Conservation (phyloP, 2,113 vertebrate genomes). For the Cavia aperea region DNA sequence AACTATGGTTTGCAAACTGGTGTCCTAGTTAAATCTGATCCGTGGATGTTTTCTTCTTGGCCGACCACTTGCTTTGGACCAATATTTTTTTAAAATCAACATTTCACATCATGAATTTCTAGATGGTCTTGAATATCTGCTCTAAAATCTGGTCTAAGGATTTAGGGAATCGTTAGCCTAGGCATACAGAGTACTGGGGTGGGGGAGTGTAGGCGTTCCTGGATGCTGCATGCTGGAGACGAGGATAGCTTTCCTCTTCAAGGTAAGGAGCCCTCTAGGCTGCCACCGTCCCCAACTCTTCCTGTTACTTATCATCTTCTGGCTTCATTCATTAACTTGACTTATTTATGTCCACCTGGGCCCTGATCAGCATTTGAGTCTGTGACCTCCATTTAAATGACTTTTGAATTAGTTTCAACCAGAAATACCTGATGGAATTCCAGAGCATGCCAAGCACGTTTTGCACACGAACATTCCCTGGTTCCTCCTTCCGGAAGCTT, state of each 20-base stretch:
- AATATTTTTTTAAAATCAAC: conserved; percentile 10
- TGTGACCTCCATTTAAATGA: not conserved
- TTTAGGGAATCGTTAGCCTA: not conserved
- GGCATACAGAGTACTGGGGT: not conserved
- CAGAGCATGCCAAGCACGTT: not conserved
- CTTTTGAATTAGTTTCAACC: not conserved
- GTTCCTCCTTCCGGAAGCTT: not conserved
- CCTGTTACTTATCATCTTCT: not conserved
- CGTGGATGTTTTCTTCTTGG: not conserved
- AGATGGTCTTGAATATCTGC: not conserved
- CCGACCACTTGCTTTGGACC: not conserved
- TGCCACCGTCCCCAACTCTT: not conserved
- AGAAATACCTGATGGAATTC: not conserved
- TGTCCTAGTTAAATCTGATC: not conserved
- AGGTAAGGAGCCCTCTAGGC: not conserved
- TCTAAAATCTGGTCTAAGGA: not conserved
- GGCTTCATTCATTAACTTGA: not conserved
- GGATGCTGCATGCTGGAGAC: not conserved
- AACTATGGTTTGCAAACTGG: not conserved
- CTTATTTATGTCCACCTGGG: not conserved
- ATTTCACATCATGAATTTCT: not conserved
- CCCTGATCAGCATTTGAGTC: not conserved
- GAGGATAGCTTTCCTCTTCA: not conserved
- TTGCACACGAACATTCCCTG: not conserved
- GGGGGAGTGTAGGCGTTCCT: not conserved